Conservation (phyloP, 23 tunicate genomes). For the Halocynthia aurantium region DNA sequence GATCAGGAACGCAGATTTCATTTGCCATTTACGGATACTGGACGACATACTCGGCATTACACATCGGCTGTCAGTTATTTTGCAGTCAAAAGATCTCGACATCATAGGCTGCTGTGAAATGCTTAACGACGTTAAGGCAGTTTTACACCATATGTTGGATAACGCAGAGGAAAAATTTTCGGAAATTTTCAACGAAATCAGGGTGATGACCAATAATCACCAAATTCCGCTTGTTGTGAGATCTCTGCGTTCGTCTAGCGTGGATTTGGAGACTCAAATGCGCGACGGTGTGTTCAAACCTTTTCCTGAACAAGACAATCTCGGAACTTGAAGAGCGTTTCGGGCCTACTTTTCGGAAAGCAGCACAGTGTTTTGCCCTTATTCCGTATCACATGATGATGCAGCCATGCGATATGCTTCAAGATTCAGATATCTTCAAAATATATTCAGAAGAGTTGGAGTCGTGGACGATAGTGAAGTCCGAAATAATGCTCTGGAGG, state of each 20-base stretch:
- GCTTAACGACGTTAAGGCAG: slow-evolving; percentile 7
- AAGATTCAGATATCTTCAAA: slow-evolving; percentile 2
- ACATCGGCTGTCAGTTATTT: too few species aligned
- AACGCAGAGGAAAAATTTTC: slow-evolving; percentile 1
- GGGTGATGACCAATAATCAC: too few species aligned
- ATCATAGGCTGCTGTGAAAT: slow-evolving; percentile 1
- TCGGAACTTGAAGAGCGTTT: too few species aligned
- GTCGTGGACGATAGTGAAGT: slow-evolving; percentile 5
- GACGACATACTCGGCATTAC: too few species aligned
- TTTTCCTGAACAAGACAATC: too few species aligned
- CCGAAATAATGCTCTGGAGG: slow-evolving; percentile 5
- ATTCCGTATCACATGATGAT: slow-evolving; percentile 4
- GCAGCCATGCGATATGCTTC: slow-evolving; percentile 1
- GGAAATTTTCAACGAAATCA: too few species aligned
- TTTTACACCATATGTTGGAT: slow-evolving; percentile 3
- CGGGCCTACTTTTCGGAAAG: slow-evolving; percentile 3
- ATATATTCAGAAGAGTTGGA: slow-evolving; percentile 5
- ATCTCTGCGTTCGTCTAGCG: too few species aligned
- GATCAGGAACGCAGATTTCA: not conserved
- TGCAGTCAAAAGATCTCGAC: too few species aligned
- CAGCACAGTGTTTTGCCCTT: slow-evolving; percentile 2
- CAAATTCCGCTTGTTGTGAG: too few species aligned
- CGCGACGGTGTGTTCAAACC: slow-evolving; percentile 3
- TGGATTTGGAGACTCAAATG: slow-evolving; percentile 2
- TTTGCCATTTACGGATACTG: slow-evolving; percentile 1